Evolutionary conservation across 2,888 invertebrate genomes (phyloP), one percentile per base, ranked within the genome.

Genomic region (Carpatolechia fugitivella): DNA sequence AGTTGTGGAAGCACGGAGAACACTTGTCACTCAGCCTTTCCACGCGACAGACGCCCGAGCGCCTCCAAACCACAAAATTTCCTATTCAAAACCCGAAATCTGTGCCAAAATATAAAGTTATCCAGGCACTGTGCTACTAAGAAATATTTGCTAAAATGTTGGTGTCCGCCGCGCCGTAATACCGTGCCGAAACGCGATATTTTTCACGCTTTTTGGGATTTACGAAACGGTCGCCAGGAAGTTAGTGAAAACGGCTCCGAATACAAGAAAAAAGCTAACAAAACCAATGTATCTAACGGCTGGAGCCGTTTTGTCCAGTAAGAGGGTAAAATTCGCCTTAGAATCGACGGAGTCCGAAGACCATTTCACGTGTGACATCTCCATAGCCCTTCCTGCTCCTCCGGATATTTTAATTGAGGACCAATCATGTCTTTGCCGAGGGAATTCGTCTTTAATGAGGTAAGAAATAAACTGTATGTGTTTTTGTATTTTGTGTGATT

Each of bases 371-470:
- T 78, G 74, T 56, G 68, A 68, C 4, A 59, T 72, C 49, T 69
- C 72, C 7, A 68, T 82, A 48, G 75, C 82, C 0, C 59, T 87
- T 56, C 84, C 85, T n/a, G 87, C 87, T 0, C 87, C 89, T 16
- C 89, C 89, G 1, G 76, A 83, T 57, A 80, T 73, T 38, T 24
- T 44, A 10, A 38, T 2, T 11, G 40, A 14, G 3, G 24, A 7
- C 14, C 16, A 33, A 57, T 56, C 57, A 92, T 93, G 93, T 93
- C 93, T 68, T 70, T 93, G 62, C 93, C 93, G 56, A 80, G 93
- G 66, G 91, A 92, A 74, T 93, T 93, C 76, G 90, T 91, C 64
- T 92, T 91, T 67, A 91, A 91, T 66, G 90, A 92, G 84, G 91
- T 91, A 64, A 86, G 89, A 65, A 11, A 41, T 18, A 40, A 18